Evolutionary conservation across 2,113 vertebrate genomes (phyloP).

Genomic region (Parotia lawesii): DNA sequence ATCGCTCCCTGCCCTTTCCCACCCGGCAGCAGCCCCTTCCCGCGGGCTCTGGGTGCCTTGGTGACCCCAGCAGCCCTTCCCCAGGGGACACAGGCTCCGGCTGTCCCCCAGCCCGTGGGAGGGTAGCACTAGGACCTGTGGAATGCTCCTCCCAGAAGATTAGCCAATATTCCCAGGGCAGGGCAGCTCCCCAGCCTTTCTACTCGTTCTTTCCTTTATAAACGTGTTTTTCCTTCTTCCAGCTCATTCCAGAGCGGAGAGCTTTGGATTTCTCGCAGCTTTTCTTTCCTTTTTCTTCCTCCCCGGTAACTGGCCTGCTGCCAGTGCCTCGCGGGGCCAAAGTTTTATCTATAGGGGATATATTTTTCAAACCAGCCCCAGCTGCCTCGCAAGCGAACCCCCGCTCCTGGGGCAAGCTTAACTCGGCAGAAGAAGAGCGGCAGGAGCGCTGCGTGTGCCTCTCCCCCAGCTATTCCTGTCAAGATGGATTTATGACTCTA

Average conservation of each 20-base stretch:
- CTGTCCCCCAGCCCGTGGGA: background rate
- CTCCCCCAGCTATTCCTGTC: conserved; percentile 35
- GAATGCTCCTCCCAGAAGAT: conserved; percentile 21
- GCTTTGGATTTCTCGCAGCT: background rate
- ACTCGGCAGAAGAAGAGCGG: background rate
- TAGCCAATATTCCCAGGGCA: conserved; percentile 45
- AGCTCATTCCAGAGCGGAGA: background rate
- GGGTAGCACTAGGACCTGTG: conserved; percentile 14
- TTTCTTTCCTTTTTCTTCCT: background rate
- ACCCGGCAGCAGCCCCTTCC: fast-evolving
- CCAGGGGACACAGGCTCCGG: fast-evolving
- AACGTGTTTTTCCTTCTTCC: background rate
- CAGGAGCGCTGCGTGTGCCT: background rate
- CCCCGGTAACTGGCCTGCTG: background rate
- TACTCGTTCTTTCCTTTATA: background rate
- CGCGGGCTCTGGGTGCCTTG: fast-evolving
- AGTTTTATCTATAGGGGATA: conserved; percentile 6
- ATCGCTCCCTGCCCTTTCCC: background rate
- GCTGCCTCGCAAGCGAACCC: background rate
- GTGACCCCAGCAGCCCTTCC: no score
- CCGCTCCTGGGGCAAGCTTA: background rate
- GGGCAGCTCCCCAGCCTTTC: conserved; percentile 3
- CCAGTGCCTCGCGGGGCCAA: background rate
- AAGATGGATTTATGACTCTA: conserved; percentile 44
- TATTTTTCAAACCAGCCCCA: background rate